phyloP scores from a whole-genome alignment of 2,113 vertebrate genomes.

The Ochotona princeps region DNA sequence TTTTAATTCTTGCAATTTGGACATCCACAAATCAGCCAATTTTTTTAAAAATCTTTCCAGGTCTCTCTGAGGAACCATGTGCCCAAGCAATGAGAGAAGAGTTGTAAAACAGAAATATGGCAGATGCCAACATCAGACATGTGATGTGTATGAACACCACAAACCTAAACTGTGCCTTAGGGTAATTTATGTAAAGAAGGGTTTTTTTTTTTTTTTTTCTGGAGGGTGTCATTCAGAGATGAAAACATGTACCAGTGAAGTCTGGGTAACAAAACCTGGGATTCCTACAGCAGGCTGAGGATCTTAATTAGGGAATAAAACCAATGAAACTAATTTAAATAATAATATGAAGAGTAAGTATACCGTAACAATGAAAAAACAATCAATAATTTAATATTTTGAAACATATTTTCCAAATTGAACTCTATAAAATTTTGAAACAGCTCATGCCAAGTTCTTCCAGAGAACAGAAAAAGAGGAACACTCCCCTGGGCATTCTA shows the following conservation, averaged over 20 bases:
- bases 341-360: background rate
- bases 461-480: background rate
- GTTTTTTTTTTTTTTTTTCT: background rate
- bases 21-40: background rate
- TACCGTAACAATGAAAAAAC: background rate
- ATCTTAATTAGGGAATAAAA: background rate
- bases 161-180: background rate
- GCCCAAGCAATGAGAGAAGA: background rate
- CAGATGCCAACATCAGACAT: background rate
- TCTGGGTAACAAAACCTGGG: background rate
- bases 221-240: background rate
- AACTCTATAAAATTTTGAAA: constrained; percentile 36
- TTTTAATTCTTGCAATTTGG: background rate
- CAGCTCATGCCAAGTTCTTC: background rate
- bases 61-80: background rate
- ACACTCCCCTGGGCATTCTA: background rate
- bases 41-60: constrained; percentile 19
- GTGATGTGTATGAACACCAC: background rate
- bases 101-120: background rate
- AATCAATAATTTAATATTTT: background rate
- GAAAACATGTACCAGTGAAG: background rate
- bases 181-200: background rate
- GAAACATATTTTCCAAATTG: background rate
- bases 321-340: background rate
- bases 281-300: background rate